These are phyloP conservation scores for Pyralis farinalis DNA, from an alignment of 2,888 invertebrate species.

Conservation along the genomic window DNA sequence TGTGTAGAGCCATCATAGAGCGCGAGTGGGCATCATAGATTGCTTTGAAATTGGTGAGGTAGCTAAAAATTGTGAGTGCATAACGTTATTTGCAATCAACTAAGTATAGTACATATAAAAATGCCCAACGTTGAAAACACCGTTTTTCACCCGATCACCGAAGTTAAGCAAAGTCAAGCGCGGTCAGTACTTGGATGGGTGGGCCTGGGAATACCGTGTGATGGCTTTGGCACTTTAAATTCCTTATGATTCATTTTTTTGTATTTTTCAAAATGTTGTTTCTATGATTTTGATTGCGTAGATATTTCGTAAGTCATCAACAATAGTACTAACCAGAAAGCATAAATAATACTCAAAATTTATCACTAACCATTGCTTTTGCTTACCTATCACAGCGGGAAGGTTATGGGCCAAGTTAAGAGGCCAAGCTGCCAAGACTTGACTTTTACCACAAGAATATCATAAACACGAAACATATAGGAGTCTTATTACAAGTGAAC, in stretches of 20 bases:
- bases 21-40: too few species aligned
- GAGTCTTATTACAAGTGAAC: background rate
- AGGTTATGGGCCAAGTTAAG: slow-evolving; percentile 57
- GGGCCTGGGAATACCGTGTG: slow-evolving; percentile 41
- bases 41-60: too few species aligned
- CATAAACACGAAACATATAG: slow-evolving; percentile 22
- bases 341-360: slow-evolving; percentile 18
- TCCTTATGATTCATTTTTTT: too few species aligned
- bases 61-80: too few species aligned
- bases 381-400: slow-evolving; percentile 64
- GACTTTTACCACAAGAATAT: slow-evolving; percentile 14
- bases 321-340: too few species aligned
- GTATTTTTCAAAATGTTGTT: slow-evolving; percentile 5
- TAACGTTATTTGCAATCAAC: too few species aligned
- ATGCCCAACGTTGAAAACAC: slow-evolving; percentile 61
- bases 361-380: slow-evolving; percentile 52
- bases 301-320: background rate
- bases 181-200: slow-evolving; percentile 57
- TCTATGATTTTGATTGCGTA: background rate
- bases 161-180: slow-evolving; percentile 70
- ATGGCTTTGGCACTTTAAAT: slow-evolving; percentile 24
- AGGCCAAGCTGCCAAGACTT: slow-evolving; percentile 48
- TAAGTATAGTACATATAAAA: too few species aligned
- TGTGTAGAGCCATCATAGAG: too few species aligned
- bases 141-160: slow-evolving; percentile 73